Base-by-base conservation (phyloP, 2,888 invertebrate genomes). In the Meloe dianella region DNA sequence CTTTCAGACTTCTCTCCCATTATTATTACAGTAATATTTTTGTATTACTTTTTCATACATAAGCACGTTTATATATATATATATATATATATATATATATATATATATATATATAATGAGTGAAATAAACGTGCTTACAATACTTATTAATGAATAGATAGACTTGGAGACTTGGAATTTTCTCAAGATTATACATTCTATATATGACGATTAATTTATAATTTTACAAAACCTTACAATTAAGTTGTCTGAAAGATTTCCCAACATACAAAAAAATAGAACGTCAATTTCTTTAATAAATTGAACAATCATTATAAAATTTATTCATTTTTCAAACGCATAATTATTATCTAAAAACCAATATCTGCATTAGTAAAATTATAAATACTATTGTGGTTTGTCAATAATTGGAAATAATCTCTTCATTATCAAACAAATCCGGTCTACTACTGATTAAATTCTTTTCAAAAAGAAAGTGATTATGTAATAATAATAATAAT, bases 161-260 rank as follows among this genome's bases (percentile, higher is more conserved):
- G n/a, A n/a, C n/a, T n/a, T n/a, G 24, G 20, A 20, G 38, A 38
- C 2, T 38, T 7, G 2, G 17, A 54, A 24, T 54, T 54, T 54
- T 54, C 54, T 24, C 24, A 54, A 54, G 54, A 54, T 12, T 54
- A 22, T 12, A 17, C n/a, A 47, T 6, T 17, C 17, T 5, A 0
- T 4, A 35, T 17, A 41, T n/a, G 41, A 66, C 66, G 64, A 69
- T 71, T 69, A 69, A 71, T 69, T 65, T 66, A 22, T 38, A 27
- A 60, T 58, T 66, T 69, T 68, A 66, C 64, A 56, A 67, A 68
- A 60, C 51, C n/a, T 63, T 54, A 14, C 51, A 54, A 54, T 54
- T 54, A 54, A 54, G 20, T 47, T 47, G 20, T 47, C 47, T 47
- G 17, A 20, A 22, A 1, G 47, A 24, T 54, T 24, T 24, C 14